These are phyloP conservation scores for Grantiella picta DNA, from an alignment of 2,113 vertebrate species.

Conservation along the genomic window DNA sequence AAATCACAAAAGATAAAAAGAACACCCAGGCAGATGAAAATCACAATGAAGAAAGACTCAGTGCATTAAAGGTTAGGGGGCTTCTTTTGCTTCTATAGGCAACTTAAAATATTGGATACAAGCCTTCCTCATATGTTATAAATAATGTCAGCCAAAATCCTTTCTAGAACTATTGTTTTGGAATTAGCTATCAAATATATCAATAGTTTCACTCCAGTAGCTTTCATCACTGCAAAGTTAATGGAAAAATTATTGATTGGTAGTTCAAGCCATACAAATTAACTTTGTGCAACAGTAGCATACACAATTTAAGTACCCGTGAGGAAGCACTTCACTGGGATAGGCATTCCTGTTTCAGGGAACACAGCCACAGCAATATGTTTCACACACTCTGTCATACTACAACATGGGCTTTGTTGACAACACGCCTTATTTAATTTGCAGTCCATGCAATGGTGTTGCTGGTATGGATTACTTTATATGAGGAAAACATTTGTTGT, in stretches of 20 bases:
- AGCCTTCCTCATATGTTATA: not conserved
- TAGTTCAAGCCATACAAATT: not conserved
- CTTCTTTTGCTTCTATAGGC: not conserved
- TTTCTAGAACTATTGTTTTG: conserved; percentile 5
- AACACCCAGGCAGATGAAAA: not conserved
- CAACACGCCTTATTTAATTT: not conserved
- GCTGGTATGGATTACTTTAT: not conserved
- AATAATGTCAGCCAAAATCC: not conserved
- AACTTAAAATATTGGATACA: not conserved
- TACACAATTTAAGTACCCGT: not conserved
- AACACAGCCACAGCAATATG: not conserved
- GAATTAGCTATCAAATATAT: not conserved
- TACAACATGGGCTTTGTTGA: accelerated
- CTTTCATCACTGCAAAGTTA: conserved; percentile 25
- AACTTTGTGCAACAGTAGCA: not conserved
- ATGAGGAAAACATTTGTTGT: not conserved
- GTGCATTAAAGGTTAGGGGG: not conserved
- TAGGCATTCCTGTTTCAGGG: not conserved
- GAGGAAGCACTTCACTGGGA: not conserved
- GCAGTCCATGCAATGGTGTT: not conserved
- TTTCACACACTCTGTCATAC: not conserved
- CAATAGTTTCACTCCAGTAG: not conserved
- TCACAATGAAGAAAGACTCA: not conserved
- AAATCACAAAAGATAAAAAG: not conserved
- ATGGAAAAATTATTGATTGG: conserved; percentile 52